Conservation (phyloP, 2,113 vertebrate genomes). For the Ammodytes dubius region DNA sequence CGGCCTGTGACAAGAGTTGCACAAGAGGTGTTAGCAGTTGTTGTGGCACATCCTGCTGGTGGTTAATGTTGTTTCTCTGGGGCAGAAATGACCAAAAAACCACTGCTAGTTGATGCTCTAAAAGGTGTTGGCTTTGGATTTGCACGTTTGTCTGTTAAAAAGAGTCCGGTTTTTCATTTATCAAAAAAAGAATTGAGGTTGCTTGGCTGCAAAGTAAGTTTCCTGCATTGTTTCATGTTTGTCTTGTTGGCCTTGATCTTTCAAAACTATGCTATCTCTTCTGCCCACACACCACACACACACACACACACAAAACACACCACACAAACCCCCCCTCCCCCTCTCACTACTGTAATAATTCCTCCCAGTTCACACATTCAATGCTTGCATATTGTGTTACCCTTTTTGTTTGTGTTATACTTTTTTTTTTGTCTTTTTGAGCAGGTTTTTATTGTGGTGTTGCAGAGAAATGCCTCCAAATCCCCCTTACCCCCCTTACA, state of each 20-base stretch:
- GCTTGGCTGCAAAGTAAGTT: not conserved
- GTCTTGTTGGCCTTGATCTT: slow-evolving; percentile 23
- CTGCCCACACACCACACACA: not conserved
- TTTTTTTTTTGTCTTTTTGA: slow-evolving; percentile 73
- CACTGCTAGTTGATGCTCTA: not conserved
- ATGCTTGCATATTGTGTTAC: slow-evolving; percentile 53
- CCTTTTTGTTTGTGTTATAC: slow-evolving; percentile 61
- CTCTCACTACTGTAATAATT: not conserved
- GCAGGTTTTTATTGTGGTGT: slow-evolving; percentile 74
- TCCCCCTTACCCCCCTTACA: slow-evolving; percentile 1
- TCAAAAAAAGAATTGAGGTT: not conserved
- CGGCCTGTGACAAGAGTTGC: slow-evolving; percentile 4
- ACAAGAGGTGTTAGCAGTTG: not conserved
- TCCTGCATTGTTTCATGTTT: slow-evolving; percentile 1
- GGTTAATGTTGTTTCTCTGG: not conserved
- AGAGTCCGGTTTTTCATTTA: not conserved
- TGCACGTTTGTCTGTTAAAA: not conserved
- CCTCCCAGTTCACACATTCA: slow-evolving; percentile 32
- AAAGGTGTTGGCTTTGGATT: not conserved
- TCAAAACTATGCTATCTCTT: slow-evolving; percentile 34
- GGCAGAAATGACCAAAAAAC: not conserved
- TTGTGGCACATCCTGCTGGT: slow-evolving; percentile 35
- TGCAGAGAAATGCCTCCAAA: slow-evolving; percentile 63
- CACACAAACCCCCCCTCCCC: not conserved
- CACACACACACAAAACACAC: not conserved